These are phyloP conservation scores for Myioborus miniatus DNA, from an alignment of 2,797 vertebrate genomes.

Conservation along the genomic window DNA sequence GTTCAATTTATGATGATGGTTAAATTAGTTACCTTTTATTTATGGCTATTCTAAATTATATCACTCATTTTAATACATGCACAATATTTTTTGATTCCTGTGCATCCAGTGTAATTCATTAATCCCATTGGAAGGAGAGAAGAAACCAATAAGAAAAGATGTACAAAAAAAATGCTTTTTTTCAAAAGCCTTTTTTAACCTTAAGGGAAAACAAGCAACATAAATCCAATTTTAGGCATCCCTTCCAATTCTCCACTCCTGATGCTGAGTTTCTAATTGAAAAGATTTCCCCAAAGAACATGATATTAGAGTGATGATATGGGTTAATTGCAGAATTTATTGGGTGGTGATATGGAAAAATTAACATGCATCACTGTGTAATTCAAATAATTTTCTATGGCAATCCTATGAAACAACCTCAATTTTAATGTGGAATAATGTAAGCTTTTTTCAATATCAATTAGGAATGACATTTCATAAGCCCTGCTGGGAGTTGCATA, in stretches of 20 bases:
- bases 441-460: background rate
- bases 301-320: slow-evolving; percentile 21
- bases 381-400: slow-evolving; percentile 18
- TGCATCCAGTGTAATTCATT: background rate
- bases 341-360: slow-evolving; percentile 28
- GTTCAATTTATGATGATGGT: background rate
- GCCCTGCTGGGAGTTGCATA: background rate
- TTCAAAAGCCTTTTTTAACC: background rate
- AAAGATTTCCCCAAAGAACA: slow-evolving; percentile 49
- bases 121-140: background rate
- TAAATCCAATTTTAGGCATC: slow-evolving; percentile 38
- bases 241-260: background rate
- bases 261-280: slow-evolving; percentile 38
- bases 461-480: background rate
- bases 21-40: background rate
- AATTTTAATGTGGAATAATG: background rate
- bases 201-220: background rate
- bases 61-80: background rate
- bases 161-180: background rate
- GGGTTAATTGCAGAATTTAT: slow-evolving; percentile 50
- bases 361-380: slow-evolving; percentile 8
- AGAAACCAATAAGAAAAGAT: background rate
- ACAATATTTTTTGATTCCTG: background rate
- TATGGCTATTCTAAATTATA: background rate
- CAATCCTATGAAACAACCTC: background rate